Percentiles rank a stretch among this genome's conserved stretches.
Evolutionary conservation across 2,797 vertebrate species (phyloP).

Genomic region (Anguilla marmorata): DNA sequence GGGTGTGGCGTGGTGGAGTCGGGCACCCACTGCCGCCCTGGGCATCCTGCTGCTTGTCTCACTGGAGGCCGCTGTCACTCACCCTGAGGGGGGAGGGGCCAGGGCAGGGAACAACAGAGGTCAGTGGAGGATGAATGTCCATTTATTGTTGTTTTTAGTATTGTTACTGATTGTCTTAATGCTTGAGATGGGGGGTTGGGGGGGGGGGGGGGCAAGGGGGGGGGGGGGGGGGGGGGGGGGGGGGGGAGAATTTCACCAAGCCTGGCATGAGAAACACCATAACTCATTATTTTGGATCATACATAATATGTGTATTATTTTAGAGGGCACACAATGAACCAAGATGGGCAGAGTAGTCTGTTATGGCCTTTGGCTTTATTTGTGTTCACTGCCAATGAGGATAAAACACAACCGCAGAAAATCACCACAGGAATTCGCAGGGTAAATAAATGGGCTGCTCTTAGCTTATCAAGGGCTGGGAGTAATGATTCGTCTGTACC

Average conservation of each 20-base stretch:
- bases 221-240: too few species aligned
- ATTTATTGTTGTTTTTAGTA: not conserved
- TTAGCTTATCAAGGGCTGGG: not conserved
- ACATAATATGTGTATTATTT: not conserved
- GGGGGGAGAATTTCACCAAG: too few species aligned
- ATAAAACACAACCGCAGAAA: not conserved
- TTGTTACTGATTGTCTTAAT: not conserved
- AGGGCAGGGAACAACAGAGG: not conserved
- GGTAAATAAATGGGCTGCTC: not conserved
- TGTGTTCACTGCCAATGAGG: not conserved
- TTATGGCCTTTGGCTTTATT: not conserved
- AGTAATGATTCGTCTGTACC: not conserved
- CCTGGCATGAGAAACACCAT: too few species aligned
- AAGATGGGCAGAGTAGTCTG: not conserved
- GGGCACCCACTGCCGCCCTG: conserved; percentile 61
- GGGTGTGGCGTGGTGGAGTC: conserved; percentile 61
- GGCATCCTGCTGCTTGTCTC: conserved; percentile 69
- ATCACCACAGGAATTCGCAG: not conserved
- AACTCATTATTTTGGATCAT: not conserved
- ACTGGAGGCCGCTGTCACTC: conserved; percentile 59
- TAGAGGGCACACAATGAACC: not conserved
- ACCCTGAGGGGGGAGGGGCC: conserved; percentile 56
- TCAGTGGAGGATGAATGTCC: not conserved
- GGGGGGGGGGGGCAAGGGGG: too few species aligned
- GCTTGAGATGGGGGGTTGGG: not conserved